Percentiles rank a stretch among this genome's conserved stretches.
Evolutionary conservation across 2,888 invertebrate genomes (phyloP).

Genomic region (Aphrophora alni): DNA sequence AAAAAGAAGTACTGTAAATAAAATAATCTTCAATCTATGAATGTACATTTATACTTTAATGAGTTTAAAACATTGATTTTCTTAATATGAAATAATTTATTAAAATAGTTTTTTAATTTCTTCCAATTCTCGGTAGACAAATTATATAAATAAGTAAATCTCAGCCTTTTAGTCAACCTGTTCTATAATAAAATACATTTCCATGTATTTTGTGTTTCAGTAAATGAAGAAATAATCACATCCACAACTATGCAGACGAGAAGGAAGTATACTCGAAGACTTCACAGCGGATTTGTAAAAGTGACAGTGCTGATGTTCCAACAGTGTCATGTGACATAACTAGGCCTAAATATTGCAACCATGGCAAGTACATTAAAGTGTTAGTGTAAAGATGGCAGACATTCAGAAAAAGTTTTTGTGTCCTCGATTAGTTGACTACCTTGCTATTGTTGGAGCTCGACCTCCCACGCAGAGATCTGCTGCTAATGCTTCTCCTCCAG

Average conservation of each 20-base stretch:
- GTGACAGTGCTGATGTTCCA: constrained; percentile 20
- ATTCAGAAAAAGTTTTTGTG: constrained; percentile 82
- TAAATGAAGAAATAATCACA: constrained; percentile 21
- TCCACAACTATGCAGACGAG: background rate
- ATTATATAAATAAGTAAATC: no score
- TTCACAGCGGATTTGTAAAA: background rate
- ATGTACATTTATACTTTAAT: no score
- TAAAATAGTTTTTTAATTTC: no score
- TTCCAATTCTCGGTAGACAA: no score
- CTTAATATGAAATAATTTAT: no score
- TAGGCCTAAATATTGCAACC: background rate
- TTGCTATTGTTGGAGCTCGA: constrained; percentile 94
- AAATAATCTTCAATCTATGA: no score
- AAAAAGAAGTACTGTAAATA: no score
- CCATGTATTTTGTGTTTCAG: constrained; percentile 30
- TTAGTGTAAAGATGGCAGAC: constrained; percentile 56
- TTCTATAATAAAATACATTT: no score
- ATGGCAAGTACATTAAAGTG: background rate
- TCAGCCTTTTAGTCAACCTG: no score
- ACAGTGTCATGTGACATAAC: constrained; percentile 32
- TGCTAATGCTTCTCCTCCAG: constrained; percentile 73
- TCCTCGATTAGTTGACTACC: constrained; percentile 91
- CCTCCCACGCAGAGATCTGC: constrained; percentile 70
- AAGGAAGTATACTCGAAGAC: background rate
- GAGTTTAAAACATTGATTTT: no score